Evolutionary conservation across 1,140 invertebrate species (phyloP).

Genomic region (Heliconius hermathena): DNA sequence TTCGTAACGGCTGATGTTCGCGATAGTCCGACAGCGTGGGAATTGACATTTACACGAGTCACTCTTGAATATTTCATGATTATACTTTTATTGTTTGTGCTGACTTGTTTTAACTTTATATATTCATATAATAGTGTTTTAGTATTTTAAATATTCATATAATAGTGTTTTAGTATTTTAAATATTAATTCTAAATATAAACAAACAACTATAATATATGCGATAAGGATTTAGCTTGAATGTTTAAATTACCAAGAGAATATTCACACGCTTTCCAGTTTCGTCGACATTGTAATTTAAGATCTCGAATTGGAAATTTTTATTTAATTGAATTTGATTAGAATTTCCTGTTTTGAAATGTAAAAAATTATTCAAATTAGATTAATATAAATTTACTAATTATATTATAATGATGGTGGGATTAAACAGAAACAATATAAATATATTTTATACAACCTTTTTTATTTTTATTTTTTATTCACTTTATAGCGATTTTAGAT

Average conservation of each 20-base stretch:
- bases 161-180: neutral
- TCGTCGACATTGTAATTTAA: slow-evolving; percentile 24
- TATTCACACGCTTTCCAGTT: slow-evolving; percentile 33
- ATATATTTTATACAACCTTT: slow-evolving; percentile 48
- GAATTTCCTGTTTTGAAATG: neutral
- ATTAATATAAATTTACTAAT: neutral
- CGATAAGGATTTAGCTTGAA: neutral
- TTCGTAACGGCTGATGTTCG: slow-evolving; percentile 46
- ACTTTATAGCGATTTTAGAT: slow-evolving; percentile 40
- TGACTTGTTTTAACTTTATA: slow-evolving; percentile 13
- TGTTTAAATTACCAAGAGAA: slow-evolving; percentile 24
- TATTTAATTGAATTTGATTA: slow-evolving; percentile 21
- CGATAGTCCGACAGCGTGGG: slow-evolving; percentile 53
- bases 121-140: neutral
- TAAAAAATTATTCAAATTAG: neutral
- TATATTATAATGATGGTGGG: slow-evolving; percentile 13
- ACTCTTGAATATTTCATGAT: slow-evolving; percentile 65
- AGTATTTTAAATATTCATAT: neutral
- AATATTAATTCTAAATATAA: slow-evolving; percentile 5
- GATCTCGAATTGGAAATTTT: slow-evolving; percentile 14
- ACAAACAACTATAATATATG: slow-evolving; percentile 18
- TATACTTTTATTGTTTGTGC: slow-evolving; percentile 49
- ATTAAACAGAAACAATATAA: slow-evolving; percentile 46
- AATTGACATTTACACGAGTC: slow-evolving; percentile 54
- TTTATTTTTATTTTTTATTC: slow-evolving; percentile 45